Base-by-base conservation (phyloP, 2,797 vertebrate genomes). In the Pipistrellus nathusii region DNA sequence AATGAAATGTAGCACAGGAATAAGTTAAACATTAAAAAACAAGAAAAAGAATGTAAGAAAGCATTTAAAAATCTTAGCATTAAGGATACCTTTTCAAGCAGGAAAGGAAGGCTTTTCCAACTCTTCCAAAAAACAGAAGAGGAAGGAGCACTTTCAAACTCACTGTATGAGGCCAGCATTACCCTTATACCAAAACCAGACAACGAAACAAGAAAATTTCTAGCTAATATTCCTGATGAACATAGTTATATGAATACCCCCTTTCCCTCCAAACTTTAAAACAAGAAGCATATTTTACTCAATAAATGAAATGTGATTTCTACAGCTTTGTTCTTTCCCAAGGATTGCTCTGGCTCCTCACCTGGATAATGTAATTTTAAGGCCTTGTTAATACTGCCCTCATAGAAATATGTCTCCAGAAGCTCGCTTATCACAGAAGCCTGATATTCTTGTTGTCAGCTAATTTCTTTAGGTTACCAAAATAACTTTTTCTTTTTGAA, bases 401-500 rank as follows among this genome's bases (percentile, higher is more conserved):
- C 25, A 18, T 8, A 84, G 44, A 88, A 95, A 41, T 55, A 44
- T 57, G 14, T 14, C 21, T 91, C 2, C 27, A 69, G 90, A 55
- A 77, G 48, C 2, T 48, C 64, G 55, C 2, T 55, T n/a, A 27
- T 68, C 66, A 62, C 6, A 12, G 46, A 57, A 3, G 23, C 23
- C 53, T 25, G 48, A 64, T 32, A 85, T 73, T 25, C 53, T 32
- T 6, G 8, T 27, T 57, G 55, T 76, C 76, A 76, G 76, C 35
- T 77, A 89, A 89, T 64, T 59, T 64, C 55, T 78, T 55, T 57
- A 64, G 44, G 13, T 87, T 53, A 35, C 90, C 91, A 77, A 95
- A 82, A 75, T 80, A 86, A 85, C 64, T 9, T 32, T 53, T 94
- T 71, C 32, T 88, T 87, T 82, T 57, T 6, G 48, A 93, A 93